Percentiles rank a stretch among this genome's conserved stretches.
Conservation (phyloP, 1,140 invertebrate genomes). For the Stegodyphus dumicola region DNA sequence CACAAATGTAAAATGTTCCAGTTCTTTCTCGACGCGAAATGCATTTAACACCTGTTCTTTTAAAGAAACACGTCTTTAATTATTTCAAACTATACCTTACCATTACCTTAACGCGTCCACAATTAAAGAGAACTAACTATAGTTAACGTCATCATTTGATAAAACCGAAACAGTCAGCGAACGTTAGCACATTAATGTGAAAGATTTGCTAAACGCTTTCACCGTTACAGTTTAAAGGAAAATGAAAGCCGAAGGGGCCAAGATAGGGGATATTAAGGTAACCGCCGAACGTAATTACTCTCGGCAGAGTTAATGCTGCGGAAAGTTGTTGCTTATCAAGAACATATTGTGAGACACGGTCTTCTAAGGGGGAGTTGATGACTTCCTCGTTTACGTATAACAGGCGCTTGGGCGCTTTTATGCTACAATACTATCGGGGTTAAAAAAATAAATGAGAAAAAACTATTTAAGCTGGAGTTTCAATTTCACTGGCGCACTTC, state of each 20-base stretch:
- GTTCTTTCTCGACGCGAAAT: no score
- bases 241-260: neutral
- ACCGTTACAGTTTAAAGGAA: neutral
- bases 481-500: no score
- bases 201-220: neutral
- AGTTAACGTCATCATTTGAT: no score
- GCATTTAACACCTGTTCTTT: no score
- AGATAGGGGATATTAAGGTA: neutral
- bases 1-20: no score
- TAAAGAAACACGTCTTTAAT: no score
- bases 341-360: neutral
- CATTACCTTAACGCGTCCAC: no score
- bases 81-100: no score
- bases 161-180: neutral
- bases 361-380: neutral
- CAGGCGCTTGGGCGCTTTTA: neutral
- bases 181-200: neutral
- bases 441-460: no score
- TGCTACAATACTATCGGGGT: no score
- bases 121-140: no score
- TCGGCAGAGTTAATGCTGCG: slow-evolving; percentile 4
- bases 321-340: slow-evolving; percentile 9
- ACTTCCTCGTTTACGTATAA: neutral
- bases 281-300: neutral
- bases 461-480: no score